phyloP scores from a whole-genome alignment of 2,888 invertebrate genomes.

The Machimus atricapillus region DNA sequence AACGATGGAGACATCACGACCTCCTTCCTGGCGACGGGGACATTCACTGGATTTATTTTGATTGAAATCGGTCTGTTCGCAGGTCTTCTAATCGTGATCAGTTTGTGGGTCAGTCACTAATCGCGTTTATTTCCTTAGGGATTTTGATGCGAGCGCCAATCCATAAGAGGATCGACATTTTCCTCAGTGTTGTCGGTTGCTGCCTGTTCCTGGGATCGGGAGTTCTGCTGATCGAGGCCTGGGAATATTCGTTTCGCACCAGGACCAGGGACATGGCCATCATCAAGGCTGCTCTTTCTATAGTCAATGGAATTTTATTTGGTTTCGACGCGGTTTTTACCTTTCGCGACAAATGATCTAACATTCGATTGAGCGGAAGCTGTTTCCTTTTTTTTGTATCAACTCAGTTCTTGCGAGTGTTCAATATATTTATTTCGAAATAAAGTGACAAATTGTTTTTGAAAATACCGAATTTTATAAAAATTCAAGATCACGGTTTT shows the following conservation, averaged over 20 bases:
- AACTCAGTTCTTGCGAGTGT: background rate
- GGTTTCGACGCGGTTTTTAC: slow-evolving; percentile 79
- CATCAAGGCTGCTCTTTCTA: slow-evolving; percentile 77
- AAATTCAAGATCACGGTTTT: no score
- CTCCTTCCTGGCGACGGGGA: slow-evolving; percentile 73
- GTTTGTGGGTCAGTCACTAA: background rate
- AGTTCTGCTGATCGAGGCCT: slow-evolving; percentile 73
- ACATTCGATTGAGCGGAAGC: background rate
- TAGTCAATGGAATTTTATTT: slow-evolving; percentile 77
- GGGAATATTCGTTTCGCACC: slow-evolving; percentile 63
- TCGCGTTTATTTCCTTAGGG: slow-evolving; percentile 64
- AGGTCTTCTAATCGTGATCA: slow-evolving; percentile 60
- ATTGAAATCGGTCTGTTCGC: slow-evolving; percentile 76
- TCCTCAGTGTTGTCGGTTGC: slow-evolving; percentile 77
- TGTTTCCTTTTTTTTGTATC: background rate
- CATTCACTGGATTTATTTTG: slow-evolving; percentile 77
- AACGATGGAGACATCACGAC: slow-evolving; percentile 64
- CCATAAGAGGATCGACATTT: slow-evolving; percentile 78
- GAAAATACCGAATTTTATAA: no score
- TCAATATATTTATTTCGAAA: background rate
- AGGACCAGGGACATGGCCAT: slow-evolving; percentile 67
- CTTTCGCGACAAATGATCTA: slow-evolving; percentile 67
- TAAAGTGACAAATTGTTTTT: background rate
- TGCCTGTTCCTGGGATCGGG: slow-evolving; percentile 77
- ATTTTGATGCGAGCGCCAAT: slow-evolving; percentile 76